These are phyloP conservation scores for Platyscapa corneri DNA, from an alignment of 1,140 invertebrate species.

Conservation along the genomic window DNA sequence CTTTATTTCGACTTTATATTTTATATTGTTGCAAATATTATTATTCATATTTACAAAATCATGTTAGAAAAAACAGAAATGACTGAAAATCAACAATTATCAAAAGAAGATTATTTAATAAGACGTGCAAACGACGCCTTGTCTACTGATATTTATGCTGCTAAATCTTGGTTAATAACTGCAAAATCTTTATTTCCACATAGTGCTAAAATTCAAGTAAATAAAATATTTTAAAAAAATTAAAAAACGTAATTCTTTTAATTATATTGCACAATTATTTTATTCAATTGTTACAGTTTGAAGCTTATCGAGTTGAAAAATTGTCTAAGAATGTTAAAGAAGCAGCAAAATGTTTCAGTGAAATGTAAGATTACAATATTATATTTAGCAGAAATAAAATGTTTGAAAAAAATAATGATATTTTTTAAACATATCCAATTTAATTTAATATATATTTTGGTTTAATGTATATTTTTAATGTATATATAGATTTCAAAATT, in stretches of 20 bases:
- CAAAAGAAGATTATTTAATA: conserved; percentile 87
- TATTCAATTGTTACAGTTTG: conserved; percentile 76
- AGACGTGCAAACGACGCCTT: conserved; percentile 82
- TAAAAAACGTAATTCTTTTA: background rate
- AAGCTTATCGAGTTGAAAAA: conserved; percentile 89
- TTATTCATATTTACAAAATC: conserved; percentile 4
- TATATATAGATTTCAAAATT: conserved; percentile 79
- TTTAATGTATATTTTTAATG: no score
- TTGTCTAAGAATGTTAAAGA: conserved; percentile 85
- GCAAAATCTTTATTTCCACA: conserved; percentile 90
- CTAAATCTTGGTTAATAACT: conserved; percentile 93
- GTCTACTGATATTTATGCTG: conserved; percentile 82
- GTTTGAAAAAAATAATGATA: conserved; percentile 21
- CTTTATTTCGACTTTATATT: background rate
- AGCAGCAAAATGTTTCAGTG: conserved; percentile 88
- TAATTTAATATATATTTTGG: conserved; percentile 6
- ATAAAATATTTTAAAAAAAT: conserved; percentile 42
- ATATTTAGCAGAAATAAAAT: background rate
- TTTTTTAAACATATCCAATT: conserved; percentile 1
- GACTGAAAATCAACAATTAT: conserved; percentile 65
- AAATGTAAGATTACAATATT: conserved; percentile 71
- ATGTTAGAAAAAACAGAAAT: conserved; percentile 59
- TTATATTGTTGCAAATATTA: conserved; percentile 5
- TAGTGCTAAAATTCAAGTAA: conserved; percentile 88
- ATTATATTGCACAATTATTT: background rate